phyloP scores from a whole-genome alignment of 2,113 vertebrate genomes.

The Hypocryptadius cinnamomeus region DNA sequence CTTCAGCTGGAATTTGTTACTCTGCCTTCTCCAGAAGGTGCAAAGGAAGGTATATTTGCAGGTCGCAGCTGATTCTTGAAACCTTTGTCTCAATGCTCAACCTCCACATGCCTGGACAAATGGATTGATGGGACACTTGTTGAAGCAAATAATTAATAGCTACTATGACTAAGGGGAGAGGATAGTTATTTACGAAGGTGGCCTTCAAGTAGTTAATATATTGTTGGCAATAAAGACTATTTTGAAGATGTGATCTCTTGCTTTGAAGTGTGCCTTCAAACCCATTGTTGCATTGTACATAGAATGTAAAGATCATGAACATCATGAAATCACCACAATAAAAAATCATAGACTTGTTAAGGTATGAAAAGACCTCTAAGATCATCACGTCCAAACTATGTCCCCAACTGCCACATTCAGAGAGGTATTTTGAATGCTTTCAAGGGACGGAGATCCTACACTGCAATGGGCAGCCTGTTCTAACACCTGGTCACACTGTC shows the following conservation, averaged over 20 bases:
- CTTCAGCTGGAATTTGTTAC: background rate
- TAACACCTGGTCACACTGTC: background rate
- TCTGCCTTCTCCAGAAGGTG: background rate
- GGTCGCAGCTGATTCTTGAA: background rate
- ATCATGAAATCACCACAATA: background rate
- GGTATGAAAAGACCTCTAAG: background rate
- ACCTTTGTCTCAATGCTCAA: background rate
- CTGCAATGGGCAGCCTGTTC: background rate
- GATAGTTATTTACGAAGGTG: background rate
- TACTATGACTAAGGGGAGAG: background rate
- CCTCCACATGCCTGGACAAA: fast-evolving
- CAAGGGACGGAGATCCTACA: background rate
- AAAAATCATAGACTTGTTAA: background rate
- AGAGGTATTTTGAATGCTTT: background rate
- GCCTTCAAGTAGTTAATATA: background rate
- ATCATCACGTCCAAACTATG: background rate
- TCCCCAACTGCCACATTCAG: background rate
- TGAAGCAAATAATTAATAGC: background rate
- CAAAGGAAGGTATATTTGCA: background rate
- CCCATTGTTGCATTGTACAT: background rate
- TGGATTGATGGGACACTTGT: background rate
- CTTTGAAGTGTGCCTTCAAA: background rate
- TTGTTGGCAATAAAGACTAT: background rate
- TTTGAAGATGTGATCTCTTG: background rate
- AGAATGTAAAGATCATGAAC: background rate